Percentiles rank a stretch among this genome's conserved stretches.
Conservation (phyloP, 2,113 vertebrate genomes). For the Eurystomus gularis region DNA sequence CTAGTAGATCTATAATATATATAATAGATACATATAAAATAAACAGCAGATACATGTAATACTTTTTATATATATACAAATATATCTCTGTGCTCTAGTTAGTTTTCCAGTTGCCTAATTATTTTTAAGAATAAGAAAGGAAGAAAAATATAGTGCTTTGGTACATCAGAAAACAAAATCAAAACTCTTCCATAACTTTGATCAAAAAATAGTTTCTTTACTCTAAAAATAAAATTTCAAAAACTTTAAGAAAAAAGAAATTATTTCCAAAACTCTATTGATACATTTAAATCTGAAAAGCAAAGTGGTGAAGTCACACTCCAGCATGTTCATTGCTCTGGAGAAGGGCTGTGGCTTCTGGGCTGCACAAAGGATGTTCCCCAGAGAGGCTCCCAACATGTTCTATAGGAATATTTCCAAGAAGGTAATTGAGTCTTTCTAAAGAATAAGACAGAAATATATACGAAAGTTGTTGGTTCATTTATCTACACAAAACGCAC, state of each 20-base stretch:
- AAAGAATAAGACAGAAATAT: neutral
- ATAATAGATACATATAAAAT: neutral
- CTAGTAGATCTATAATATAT: neutral
- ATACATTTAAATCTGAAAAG: neutral
- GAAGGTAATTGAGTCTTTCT: neutral
- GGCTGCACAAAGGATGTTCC: neutral
- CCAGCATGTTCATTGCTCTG: neutral
- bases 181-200: neutral
- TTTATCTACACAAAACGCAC: neutral
- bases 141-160: neutral
- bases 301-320: neutral
- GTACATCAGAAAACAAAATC: neutral
- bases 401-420: neutral
- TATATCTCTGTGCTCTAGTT: neutral
- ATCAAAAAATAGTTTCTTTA: neutral
- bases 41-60: neutral
- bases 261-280: neutral
- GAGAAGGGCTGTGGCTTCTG: neutral
- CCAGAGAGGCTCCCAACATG: neutral
- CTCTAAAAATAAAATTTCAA: neutral
- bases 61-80: neutral
- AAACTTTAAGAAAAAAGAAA: neutral
- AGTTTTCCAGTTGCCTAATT: neutral
- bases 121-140: neutral
- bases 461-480: neutral